phyloP scores from a whole-genome alignment of 2,888 invertebrate genomes.

The Nectonema munidae region DNA sequence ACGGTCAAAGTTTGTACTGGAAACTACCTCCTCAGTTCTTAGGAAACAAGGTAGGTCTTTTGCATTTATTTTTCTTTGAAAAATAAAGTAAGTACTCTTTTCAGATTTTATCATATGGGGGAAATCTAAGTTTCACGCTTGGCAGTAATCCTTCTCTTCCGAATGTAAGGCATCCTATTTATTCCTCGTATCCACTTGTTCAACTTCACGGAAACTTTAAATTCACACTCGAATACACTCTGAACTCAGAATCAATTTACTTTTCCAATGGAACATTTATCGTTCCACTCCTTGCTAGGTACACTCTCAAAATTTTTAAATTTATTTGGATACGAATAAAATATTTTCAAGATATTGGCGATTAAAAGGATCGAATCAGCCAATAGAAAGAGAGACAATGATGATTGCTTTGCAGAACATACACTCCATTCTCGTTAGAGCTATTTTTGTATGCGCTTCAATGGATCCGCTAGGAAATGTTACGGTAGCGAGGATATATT shows the following conservation, averaged over 20 bases:
- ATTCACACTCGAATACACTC: constrained; percentile 42
- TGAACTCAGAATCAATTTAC: too few species aligned
- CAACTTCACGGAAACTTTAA: constrained; percentile 41
- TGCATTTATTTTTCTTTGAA: constrained; percentile 1
- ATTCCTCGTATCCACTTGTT: constrained; percentile 36
- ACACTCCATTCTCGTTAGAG: constrained; percentile 41
- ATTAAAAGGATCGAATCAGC: too few species aligned
- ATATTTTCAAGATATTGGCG: too few species aligned
- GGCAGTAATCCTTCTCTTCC: neutral
- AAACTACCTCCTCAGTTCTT: constrained; percentile 44
- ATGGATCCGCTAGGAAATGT: too few species aligned
- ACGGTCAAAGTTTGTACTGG: constrained; percentile 36
- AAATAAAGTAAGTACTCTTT: constrained; percentile 8
- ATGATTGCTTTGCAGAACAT: constrained; percentile 70
- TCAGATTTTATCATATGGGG: constrained; percentile 34
- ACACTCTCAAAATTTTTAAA: too few species aligned
- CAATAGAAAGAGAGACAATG: constrained; percentile 39
- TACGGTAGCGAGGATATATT: neutral
- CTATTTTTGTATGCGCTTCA: constrained; percentile 24
- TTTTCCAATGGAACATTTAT: too few species aligned
- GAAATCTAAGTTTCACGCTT: constrained; percentile 38
- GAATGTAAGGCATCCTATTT: neutral
- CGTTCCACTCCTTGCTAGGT: too few species aligned
- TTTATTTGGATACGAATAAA: too few species aligned
- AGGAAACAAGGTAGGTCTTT: constrained; percentile 36